phyloP scores from a whole-genome alignment of 2,888 invertebrate genomes.

The Parnassius apollo region DNA sequence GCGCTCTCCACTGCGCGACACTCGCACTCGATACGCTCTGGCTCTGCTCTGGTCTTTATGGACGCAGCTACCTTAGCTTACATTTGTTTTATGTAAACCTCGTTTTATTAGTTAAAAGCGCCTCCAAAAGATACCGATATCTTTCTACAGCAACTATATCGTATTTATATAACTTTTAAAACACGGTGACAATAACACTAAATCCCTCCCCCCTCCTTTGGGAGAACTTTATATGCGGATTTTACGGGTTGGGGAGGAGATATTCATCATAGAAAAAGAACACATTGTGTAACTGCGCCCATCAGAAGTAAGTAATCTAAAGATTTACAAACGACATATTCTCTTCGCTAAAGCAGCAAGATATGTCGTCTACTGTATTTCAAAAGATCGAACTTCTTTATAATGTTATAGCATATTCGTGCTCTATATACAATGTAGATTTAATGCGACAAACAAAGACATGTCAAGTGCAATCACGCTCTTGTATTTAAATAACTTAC shows the following conservation, averaged over 20 bases:
- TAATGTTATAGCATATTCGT: neutral
- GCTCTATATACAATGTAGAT: conserved; percentile 10
- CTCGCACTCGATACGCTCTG: conserved; percentile 19
- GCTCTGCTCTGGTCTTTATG: conserved; percentile 5
- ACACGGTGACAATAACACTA: no score
- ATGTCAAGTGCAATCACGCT: conserved; percentile 12
- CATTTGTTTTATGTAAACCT: neutral
- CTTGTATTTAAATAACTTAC: neutral
- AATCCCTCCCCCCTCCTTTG: no score
- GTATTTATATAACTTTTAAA: no score
- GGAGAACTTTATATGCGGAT: no score
- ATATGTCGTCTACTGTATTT: neutral
- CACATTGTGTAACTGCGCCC: conserved; percentile 6
- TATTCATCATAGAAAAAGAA: neutral
- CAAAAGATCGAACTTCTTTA: no score
- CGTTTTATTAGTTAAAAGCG: no score
- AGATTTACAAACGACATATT: neutral
- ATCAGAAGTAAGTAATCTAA: neutral
- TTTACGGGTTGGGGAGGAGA: no score
- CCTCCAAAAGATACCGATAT: no score
- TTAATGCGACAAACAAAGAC: neutral
- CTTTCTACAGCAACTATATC: no score
- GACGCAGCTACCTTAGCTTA: conserved; percentile 7
- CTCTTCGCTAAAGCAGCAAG: neutral
- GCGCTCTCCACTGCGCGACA: conserved; percentile 21